Conservation (phyloP, 2,888 invertebrate genomes). For the Ischnus inquisitorius region DNA sequence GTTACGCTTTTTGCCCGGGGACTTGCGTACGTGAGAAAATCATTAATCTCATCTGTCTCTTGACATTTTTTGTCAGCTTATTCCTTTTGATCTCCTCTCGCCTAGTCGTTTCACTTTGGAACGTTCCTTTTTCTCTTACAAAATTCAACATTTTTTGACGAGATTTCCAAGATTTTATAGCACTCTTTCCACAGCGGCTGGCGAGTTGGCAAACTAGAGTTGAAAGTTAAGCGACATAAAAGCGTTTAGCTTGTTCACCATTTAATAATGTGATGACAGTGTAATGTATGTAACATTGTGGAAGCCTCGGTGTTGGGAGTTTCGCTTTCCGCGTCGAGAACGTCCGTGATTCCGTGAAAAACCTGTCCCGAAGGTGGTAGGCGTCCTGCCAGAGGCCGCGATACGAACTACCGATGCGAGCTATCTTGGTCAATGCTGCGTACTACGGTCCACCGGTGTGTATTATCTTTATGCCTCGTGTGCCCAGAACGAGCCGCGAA, state of each 20-base stretch:
- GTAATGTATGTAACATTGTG: not conserved
- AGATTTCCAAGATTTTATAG: too few species aligned
- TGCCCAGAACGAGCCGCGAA: not conserved
- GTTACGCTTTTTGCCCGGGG: constrained; percentile 24
- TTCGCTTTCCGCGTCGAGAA: constrained; percentile 15
- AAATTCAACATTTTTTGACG: too few species aligned
- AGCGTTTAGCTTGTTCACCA: not conserved
- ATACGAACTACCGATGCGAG: constrained; percentile 4
- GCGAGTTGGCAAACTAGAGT: not conserved
- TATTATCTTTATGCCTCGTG: constrained; percentile 37
- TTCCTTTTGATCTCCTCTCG: not conserved
- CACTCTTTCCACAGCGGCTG: not conserved
- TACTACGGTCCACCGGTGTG: not conserved
- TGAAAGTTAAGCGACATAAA: not conserved
- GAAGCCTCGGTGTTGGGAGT: constrained; percentile 13
- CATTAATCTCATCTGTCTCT: constrained; percentile 25
- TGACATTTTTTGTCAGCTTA: not conserved
- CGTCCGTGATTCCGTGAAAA: constrained; percentile 35
- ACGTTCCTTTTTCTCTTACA: not conserved
- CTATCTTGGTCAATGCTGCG: not conserved
- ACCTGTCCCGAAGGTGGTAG: constrained; percentile 28
- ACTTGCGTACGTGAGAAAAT: constrained; percentile 34
- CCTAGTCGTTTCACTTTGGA: not conserved
- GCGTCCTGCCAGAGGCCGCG: not conserved
- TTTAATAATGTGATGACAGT: not conserved